phyloP scores from a whole-genome alignment of 2,888 invertebrate genomes.

The Parasteatoda lunata region DNA sequence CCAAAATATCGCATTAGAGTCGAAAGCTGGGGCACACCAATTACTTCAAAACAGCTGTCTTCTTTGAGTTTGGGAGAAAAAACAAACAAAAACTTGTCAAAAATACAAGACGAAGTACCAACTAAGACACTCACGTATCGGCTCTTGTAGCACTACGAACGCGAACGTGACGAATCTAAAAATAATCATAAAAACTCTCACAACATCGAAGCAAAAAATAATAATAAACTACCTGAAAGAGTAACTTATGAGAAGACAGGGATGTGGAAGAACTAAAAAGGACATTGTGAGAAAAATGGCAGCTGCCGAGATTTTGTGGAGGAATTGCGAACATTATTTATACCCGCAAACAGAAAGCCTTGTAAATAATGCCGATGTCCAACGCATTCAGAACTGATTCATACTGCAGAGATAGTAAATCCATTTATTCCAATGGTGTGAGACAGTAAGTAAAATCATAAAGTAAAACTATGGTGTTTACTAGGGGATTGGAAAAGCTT shows the following conservation, averaged over 20 bases:
- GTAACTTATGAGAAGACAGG: conserved; percentile 9
- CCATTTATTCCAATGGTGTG: neutral
- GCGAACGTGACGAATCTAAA: conserved; percentile 32
- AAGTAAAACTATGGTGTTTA: neutral
- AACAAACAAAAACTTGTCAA: conserved; percentile 7
- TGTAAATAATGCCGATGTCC: conserved; percentile 29
- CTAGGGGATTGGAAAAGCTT: neutral
- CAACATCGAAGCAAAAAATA: neutral
- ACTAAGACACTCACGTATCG: conserved; percentile 13
- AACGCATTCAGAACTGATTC: neutral
- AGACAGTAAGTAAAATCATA: neutral
- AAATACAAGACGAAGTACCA: conserved; percentile 10
- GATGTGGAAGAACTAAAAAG: neutral
- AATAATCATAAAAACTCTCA: conserved; percentile 28
- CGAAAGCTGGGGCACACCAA: too few relatives aligned
- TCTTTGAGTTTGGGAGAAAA: neutral
- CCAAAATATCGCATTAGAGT: too few relatives aligned
- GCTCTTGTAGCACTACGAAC: conserved; percentile 1
- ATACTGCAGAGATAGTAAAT: neutral
- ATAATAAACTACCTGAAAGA: neutral
- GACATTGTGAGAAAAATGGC: conserved; percentile 38
- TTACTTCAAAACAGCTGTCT: too few relatives aligned
- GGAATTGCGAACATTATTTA: conserved; percentile 30
- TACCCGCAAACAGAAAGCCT: conserved; percentile 16
- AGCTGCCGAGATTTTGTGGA: conserved; percentile 19